Conservation (phyloP, 30 jellyfish, hydroid and myxozoan genomes). For the Rhopilema esculentum region DNA sequence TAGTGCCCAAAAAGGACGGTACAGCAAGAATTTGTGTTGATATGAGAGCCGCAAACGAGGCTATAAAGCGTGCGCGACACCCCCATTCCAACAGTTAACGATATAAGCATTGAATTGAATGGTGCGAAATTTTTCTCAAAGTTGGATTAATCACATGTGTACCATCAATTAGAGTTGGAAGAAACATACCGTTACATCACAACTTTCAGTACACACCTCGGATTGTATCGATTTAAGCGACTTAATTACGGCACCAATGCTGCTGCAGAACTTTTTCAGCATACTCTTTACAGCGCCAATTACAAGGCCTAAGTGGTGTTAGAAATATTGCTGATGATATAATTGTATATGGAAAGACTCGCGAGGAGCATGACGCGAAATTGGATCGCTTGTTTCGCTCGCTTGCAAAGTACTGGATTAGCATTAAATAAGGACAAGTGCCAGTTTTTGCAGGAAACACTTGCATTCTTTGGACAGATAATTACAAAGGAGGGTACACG, state of each 20-base stretch:
- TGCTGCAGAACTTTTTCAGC: conserved; percentile 17
- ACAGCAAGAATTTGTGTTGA: conserved; percentile 21
- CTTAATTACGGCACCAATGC: conserved; percentile 1
- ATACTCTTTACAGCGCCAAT: not conserved
- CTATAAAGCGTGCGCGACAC: conserved; percentile 1
- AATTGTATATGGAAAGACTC: not conserved
- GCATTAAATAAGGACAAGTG: conserved; percentile 16
- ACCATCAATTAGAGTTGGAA: not conserved
- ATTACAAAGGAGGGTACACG: conserved; percentile 20
- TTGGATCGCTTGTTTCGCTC: not conserved
- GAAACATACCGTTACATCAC: conserved; percentile 9
- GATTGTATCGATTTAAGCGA: not conserved
- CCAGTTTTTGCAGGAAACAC: not conserved
- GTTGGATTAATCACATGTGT: not conserved
- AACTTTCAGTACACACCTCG: conserved; percentile 18
- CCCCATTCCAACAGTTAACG: conserved; percentile 17
- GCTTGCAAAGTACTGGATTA: not conserved
- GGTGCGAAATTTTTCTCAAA: not conserved
- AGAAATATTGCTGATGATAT: conserved; percentile 3
- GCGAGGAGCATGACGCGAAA: no score
- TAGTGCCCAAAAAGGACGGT: conserved; percentile 44
- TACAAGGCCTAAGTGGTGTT: not conserved
- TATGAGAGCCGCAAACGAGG: conserved; percentile 24
- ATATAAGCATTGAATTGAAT: not conserved
- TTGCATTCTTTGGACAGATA: conserved; percentile 29